Conservation (phyloP, 2,888 invertebrate species). For the Strigamia transsilvanica region DNA sequence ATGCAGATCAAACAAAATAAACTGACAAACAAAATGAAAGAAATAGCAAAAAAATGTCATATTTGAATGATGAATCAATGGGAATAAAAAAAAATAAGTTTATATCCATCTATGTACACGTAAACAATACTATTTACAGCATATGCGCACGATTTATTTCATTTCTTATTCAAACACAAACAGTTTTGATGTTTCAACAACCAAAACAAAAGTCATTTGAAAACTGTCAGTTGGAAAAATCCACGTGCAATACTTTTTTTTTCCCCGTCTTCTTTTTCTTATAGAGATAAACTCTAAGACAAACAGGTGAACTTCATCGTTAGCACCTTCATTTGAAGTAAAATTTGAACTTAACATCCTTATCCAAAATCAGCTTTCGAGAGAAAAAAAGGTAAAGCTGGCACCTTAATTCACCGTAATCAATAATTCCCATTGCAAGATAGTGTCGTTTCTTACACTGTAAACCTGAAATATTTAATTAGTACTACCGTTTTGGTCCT, state of each 20-base stretch:
- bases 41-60: not conserved
- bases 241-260: not conserved
- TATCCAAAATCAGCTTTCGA: not conserved
- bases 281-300: not conserved
- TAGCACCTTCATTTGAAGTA: not conserved
- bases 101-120: not conserved
- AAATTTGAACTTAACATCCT: conserved; percentile 7
- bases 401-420: not conserved
- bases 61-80: conserved; percentile 12
- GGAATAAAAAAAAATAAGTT: not conserved
- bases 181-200: not conserved
- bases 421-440: not conserved
- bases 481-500: not conserved
- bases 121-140: not conserved
- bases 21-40: conserved; percentile 26
- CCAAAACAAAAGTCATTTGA: not conserved
- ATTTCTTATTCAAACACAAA: not conserved
- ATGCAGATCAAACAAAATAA: conserved; percentile 44
- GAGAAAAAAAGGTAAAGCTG: not conserved
- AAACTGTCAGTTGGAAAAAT: not conserved
- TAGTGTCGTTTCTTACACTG: not conserved
- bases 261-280: not conserved
- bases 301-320: not conserved
- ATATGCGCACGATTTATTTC: not conserved
- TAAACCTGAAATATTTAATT: conserved; percentile 13